A percentile compares a stretch with the other conserved stretches of the same genome.
phyloP scores from a whole-genome alignment of 1,140 invertebrate genomes.

The Drosophila ogumai region DNA sequence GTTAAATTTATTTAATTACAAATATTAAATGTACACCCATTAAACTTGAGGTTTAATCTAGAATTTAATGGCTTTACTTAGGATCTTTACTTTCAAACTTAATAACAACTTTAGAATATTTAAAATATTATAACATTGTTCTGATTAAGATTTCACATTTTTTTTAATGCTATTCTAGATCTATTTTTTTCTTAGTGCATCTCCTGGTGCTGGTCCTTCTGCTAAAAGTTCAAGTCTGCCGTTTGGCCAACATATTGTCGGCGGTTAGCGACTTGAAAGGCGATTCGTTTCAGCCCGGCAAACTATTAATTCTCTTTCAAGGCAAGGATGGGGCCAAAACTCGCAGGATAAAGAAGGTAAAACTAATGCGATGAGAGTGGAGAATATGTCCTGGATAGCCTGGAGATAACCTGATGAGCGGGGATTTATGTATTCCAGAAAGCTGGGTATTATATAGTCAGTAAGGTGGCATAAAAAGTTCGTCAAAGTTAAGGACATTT shows the following conservation, averaged over 20 bases:
- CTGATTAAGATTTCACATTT: background rate
- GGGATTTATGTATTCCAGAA: background rate
- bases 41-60: background rate
- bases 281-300: conserved; percentile 81
- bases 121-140: background rate
- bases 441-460: background rate
- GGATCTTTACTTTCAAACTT: accelerated
- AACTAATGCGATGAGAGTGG: conserved; percentile 13
- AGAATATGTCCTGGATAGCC: conserved; percentile 7
- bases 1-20: background rate
- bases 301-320: conserved; percentile 78
- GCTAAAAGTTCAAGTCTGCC: conserved; percentile 36
- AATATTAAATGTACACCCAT: background rate
- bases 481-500: background rate
- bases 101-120: background rate
- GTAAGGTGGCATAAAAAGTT: background rate
- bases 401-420: background rate
- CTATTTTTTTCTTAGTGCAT: background rate
- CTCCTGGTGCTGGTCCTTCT: conserved; percentile 9
- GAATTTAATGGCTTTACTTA: background rate
- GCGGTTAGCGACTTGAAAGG: conserved; percentile 82
- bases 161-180: background rate
- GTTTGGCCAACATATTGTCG: conserved; percentile 74
- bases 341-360: conserved; percentile 14
- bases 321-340: background rate